Percentiles rank a stretch among this genome's conserved stretches.
phyloP scores from a whole-genome alignment of 2,888 invertebrate genomes.

The Dryobota labecula region DNA sequence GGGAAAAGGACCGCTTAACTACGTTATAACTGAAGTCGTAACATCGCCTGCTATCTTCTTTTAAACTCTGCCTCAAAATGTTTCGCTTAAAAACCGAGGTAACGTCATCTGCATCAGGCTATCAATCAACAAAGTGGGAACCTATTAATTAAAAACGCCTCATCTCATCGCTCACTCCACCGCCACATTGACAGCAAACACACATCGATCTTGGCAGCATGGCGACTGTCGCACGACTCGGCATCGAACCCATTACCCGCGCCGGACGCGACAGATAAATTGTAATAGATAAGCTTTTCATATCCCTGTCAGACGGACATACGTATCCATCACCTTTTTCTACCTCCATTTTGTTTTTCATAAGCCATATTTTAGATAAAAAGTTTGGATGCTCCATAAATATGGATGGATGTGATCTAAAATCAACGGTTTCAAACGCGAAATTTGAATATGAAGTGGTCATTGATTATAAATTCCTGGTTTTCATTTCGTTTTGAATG shows the following conservation, averaged over 20 bases:
- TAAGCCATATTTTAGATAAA: slow-evolving; percentile 64
- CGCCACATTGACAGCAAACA: slow-evolving; percentile 57
- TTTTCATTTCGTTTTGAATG: slow-evolving; percentile 20
- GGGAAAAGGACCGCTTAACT: too few relatives aligned
- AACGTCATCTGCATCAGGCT: neutral
- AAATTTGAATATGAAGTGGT: slow-evolving; percentile 50
- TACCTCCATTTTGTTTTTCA: slow-evolving; percentile 53
- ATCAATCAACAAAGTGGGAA: slow-evolving; percentile 11
- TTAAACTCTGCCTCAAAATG: neutral
- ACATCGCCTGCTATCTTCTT: too few relatives aligned
- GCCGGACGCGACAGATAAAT: slow-evolving; percentile 68
- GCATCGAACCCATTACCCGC: slow-evolving; percentile 67
- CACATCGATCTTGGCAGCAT: slow-evolving; percentile 64
- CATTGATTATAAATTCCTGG: slow-evolving; percentile 26
- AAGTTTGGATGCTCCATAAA: slow-evolving; percentile 54
- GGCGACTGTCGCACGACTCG: slow-evolving; percentile 51
- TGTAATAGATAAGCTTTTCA: slow-evolving; percentile 68
- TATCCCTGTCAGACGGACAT: slow-evolving; percentile 61
- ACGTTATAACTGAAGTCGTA: too few relatives aligned
- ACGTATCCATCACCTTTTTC: slow-evolving; percentile 57
- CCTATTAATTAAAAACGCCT: slow-evolving; percentile 16
- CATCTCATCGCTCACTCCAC: slow-evolving; percentile 23
- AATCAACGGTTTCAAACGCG: slow-evolving; percentile 48
- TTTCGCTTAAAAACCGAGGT: slow-evolving; percentile 1
- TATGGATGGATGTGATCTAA: slow-evolving; percentile 55